Evolutionary conservation across 2,888 invertebrate genomes (phyloP).

Genomic region (Heliconius aoede): DNA sequence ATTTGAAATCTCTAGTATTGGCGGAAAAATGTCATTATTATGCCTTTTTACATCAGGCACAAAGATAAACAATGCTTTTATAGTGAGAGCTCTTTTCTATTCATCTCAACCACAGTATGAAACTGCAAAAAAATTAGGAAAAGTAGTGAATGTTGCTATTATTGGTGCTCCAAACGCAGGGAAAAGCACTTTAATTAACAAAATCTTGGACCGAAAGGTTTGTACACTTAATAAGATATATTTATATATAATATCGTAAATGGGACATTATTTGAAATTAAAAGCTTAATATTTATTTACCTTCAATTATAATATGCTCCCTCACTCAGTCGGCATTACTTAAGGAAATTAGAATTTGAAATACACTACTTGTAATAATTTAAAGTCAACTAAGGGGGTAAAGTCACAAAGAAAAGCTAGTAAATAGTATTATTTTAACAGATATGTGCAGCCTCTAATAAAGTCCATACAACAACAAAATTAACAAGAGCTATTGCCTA

Average conservation of each 20-base stretch:
- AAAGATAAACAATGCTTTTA: conserved; percentile 20
- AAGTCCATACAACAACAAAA: conserved; percentile 94
- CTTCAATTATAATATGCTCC: too few relatives aligned
- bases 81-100: conserved; percentile 57
- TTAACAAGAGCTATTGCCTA: conserved; percentile 89
- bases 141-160: conserved; percentile 90
- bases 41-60: conserved; percentile 33
- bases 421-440: conserved; percentile 64
- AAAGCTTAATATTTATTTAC: too few relatives aligned
- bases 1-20: background rate
- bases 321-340: too few relatives aligned
- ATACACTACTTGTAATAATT: background rate
- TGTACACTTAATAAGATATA: conserved; percentile 47
- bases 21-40: conserved; percentile 26
- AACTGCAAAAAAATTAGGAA: conserved; percentile 56
- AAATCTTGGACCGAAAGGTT: conserved; percentile 91
- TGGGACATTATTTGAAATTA: too few relatives aligned
- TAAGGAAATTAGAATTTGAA: background rate
- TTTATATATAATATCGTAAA: background rate
- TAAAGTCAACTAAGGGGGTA: background rate
- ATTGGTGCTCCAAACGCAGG: conserved; percentile 97
- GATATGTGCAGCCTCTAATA: conserved; percentile 95
- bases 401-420: background rate
- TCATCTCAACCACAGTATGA: conserved; percentile 68
- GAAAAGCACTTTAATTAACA: conserved; percentile 97